phyloP scores from a whole-genome alignment of 2,888 invertebrate genomes.

The Stomorhina lunata region DNA sequence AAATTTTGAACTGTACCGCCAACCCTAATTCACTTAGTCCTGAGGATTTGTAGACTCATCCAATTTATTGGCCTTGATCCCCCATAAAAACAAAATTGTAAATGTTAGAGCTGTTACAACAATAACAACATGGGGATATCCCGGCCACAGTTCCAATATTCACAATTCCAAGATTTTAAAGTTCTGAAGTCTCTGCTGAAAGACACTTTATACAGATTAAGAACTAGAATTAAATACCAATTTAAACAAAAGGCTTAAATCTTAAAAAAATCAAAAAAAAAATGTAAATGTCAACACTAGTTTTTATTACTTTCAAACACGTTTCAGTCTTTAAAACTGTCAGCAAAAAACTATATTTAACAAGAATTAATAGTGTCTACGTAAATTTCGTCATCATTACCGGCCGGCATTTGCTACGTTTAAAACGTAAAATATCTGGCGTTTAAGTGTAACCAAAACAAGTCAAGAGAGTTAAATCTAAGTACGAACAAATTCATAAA shows the following conservation, averaged over 20 bases:
- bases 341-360: background rate
- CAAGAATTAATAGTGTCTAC: background rate
- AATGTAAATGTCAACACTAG: background rate
- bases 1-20: too few relatives aligned
- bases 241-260: background rate
- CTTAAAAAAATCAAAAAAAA: background rate
- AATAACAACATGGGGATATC: too few relatives aligned
- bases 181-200: too few relatives aligned
- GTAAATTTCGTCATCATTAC: slow-evolving; percentile 1
- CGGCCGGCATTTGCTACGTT: slow-evolving; percentile 1
- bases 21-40: too few relatives aligned
- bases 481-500: background rate
- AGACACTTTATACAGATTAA: too few relatives aligned
- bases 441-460: background rate
- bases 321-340: background rate
- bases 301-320: background rate
- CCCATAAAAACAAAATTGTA: too few relatives aligned
- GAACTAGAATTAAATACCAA: too few relatives aligned
- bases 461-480: background rate
- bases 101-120: too few relatives aligned
- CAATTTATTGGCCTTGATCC: too few relatives aligned
- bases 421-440: background rate
- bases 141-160: too few relatives aligned
- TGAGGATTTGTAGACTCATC: too few relatives aligned
- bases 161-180: too few relatives aligned